Evolutionary conservation across 2,113 vertebrate species (phyloP).

Genomic region (Chinchilla lanigera): DNA sequence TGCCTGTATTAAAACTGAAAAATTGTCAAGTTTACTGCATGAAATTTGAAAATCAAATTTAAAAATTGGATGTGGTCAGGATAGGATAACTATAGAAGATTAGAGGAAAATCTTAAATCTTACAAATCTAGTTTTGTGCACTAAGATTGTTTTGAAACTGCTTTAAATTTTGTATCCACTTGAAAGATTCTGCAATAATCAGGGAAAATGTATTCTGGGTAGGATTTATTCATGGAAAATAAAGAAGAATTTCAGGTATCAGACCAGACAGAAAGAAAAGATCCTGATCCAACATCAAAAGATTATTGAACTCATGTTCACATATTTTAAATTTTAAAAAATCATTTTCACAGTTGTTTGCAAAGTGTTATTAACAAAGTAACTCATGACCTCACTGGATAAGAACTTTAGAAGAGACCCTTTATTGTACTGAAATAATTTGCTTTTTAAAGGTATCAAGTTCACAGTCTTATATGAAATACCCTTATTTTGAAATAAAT

Average conservation of each 20-base stretch:
- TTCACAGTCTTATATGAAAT: neutral
- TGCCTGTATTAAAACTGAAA: neutral
- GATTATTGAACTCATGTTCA: neutral
- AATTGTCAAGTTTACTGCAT: neutral
- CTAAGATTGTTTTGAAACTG: neutral
- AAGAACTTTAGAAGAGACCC: neutral
- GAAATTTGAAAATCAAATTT: neutral
- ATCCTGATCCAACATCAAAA: neutral
- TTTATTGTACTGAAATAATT: neutral
- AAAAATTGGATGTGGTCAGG: neutral
- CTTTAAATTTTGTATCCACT: neutral
- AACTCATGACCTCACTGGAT: neutral
- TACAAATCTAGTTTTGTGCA: neutral
- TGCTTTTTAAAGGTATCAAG: neutral
- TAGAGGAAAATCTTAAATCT: neutral
- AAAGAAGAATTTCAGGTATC: neutral
- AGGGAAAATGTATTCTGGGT: neutral
- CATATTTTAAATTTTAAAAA: neutral
- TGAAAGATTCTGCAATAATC: neutral
- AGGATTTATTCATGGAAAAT: neutral
- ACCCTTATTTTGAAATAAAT: slow-evolving; percentile 14
- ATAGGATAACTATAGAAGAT: neutral
- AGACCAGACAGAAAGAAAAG: neutral
- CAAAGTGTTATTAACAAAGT: neutral
- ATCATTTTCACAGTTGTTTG: neutral